Evolutionary conservation across 1,140 invertebrate species (phyloP), one percentile per base, ranked within the genome.

Genomic region (Drepana arcuata): DNA sequence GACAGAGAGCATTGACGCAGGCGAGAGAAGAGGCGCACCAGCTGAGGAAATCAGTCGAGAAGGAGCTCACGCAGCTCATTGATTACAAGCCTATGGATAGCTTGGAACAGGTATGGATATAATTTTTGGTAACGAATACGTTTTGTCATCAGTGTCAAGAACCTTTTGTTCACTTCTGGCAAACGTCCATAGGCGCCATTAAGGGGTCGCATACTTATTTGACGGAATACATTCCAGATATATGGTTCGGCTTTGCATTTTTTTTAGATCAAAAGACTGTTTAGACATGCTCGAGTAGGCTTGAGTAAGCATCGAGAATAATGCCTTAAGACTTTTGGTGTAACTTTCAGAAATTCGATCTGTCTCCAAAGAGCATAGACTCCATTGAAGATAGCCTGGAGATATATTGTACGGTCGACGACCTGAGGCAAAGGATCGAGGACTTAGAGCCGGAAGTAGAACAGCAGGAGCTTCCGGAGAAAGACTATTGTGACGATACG

Each of bases 371-470:
- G 53, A 79, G 64, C 26, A 66, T 83, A 30, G 79, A 83, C 37
- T 75, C 83, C 9, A 44, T 86, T 16, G 81, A 86, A 54, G 85
- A 86, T 39, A 69, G 69, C 0, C 54, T 85, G 48, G 84, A 86
- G 32, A 85, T 89, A 16, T 89, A 89, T 53, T 89, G 88, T 64
- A 86, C 88, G 0, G 88, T 88, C 14, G 88, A 89, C 48, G 88
- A 89, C 41, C 50, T 89, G 7, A 43, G 85, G 16, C 82, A 85
- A 38, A 75, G 83, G 34, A 87, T 86, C 37, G 77, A 82, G 21
- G 80, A 55, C 6, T 47, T 84, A 37, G 66, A 79, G 34, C 69
- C 79, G 0, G 75, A 81, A 25, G 68, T 79, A n/a, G n/a, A n/a
- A n/a, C n/a, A n/a, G n/a, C n/a, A n/a, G n/a, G n/a, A n/a, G n/a